These are phyloP conservation scores for Unio delphinus DNA, from an alignment of 2,888 invertebrate genomes.

Conservation along the genomic window DNA sequence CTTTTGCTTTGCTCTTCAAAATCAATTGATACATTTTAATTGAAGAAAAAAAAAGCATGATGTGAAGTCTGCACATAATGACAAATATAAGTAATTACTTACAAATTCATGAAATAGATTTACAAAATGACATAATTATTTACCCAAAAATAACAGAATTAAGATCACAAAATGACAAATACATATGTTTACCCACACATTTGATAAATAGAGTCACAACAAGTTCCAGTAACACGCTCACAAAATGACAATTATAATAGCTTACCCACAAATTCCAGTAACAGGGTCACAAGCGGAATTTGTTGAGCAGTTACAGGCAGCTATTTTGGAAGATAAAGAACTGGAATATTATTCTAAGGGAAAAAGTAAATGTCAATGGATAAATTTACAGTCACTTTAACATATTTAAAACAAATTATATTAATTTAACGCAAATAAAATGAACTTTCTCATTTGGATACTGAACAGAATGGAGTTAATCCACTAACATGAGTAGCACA, in stretches of 20 bases:
- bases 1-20: too few relatives aligned
- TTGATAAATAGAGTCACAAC: slow-evolving; percentile 39
- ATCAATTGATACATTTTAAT: too few relatives aligned
- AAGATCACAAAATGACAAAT: slow-evolving; percentile 29
- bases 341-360: background rate
- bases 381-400: background rate
- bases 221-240: slow-evolving; percentile 34
- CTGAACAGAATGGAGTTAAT: too few relatives aligned
- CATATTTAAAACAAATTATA: background rate
- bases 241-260: slow-evolving; percentile 7
- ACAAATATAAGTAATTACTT: too few relatives aligned
- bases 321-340: slow-evolving; percentile 3
- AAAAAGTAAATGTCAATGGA: background rate
- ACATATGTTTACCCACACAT: slow-evolving; percentile 16
- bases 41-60: too few relatives aligned
- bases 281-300: slow-evolving; percentile 36
- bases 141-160: slow-evolving; percentile 31
- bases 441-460: background rate
- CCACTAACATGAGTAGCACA: too few relatives aligned
- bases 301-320: slow-evolving; percentile 31
- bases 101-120: too few relatives aligned
- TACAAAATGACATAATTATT: too few relatives aligned
- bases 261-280: slow-evolving; percentile 34
- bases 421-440: background rate
- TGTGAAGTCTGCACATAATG: too few relatives aligned